Conservation (phyloP, 2,888 invertebrate genomes). For the Matsumyia berberina region DNA sequence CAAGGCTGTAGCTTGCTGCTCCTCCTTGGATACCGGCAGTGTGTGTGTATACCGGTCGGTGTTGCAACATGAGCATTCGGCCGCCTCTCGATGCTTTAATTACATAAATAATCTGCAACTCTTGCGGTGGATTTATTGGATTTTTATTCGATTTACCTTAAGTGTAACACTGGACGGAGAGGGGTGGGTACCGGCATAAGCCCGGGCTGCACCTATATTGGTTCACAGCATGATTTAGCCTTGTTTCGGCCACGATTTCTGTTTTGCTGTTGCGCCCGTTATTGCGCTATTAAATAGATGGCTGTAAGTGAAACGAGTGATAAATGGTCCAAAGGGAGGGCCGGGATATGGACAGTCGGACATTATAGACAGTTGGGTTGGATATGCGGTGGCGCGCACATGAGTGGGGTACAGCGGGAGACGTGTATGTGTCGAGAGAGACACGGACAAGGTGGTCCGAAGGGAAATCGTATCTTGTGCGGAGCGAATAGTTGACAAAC, state of each 20-base stretch:
- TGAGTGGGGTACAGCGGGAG: not conserved
- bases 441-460: constrained; percentile 68
- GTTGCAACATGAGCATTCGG: constrained; percentile 74
- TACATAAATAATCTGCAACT: constrained; percentile 74
- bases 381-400: no score
- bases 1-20: constrained; percentile 18
- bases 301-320: constrained; percentile 54
- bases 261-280: constrained; percentile 38
- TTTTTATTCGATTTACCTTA: constrained; percentile 70
- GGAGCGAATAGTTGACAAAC: constrained; percentile 62
- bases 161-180: constrained; percentile 40
- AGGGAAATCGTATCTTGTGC: constrained; percentile 53
- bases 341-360: not conserved
- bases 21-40: constrained; percentile 14
- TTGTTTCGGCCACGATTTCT: constrained; percentile 71
- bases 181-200: not conserved
- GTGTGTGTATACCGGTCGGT: constrained; percentile 27
- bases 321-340: constrained; percentile 50
- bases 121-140: constrained; percentile 69
- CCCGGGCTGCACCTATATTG: constrained; percentile 64
- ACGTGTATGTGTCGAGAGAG: constrained; percentile 11
- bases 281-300: constrained; percentile 68
- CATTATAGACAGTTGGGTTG: not conserved
- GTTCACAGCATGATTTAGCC: constrained; percentile 73
- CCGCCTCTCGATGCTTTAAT: constrained; percentile 75